Conservation (phyloP, 92 coral and sea anemone species). For the Epizoanthus ramosus region DNA sequence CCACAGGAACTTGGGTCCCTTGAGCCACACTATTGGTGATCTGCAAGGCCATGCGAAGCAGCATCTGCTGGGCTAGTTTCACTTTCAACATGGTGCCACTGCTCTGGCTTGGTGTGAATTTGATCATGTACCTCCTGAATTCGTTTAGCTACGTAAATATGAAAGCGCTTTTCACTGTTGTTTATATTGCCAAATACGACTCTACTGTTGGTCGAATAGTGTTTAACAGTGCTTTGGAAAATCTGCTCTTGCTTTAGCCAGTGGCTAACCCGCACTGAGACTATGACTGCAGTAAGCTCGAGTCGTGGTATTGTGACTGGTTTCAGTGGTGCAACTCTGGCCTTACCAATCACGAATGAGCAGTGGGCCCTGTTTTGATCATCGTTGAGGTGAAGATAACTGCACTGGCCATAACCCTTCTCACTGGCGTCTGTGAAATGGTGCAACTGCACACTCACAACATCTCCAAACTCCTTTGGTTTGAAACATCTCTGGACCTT, state of each 20-base stretch:
- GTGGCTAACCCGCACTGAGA: conserved; percentile 45
- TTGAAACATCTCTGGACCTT: conserved; percentile 47
- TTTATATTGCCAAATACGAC: conserved; percentile 55
- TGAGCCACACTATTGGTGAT: conserved; percentile 43
- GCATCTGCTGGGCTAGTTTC: conserved; percentile 53
- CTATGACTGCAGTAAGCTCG: conserved; percentile 53
- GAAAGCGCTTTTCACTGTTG: conserved; percentile 47
- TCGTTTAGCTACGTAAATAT: conserved; percentile 53
- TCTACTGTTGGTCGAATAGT: conserved; percentile 61
- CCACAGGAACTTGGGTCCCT: conserved; percentile 54
- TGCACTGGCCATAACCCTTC: conserved; percentile 50
- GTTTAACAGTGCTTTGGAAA: conserved; percentile 25
- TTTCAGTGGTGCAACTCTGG: conserved; percentile 50
- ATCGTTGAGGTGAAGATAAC: conserved; percentile 43
- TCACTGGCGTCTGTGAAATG: conserved; percentile 51
- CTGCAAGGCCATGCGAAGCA: conserved; percentile 51
- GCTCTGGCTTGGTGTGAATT: conserved; percentile 42
- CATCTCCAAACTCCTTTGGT: conserved; percentile 41
- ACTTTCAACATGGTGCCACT: conserved; percentile 48
- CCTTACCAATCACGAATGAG: conserved; percentile 55
- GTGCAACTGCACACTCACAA: conserved; percentile 35
- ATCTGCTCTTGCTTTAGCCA: conserved; percentile 48
- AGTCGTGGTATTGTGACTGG: conserved; percentile 49
- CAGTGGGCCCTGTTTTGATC: conserved; percentile 33
- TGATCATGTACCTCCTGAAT: conserved; percentile 60